These are phyloP conservation scores for Sebastes miniatus DNA, from an alignment of 2,797 vertebrate genomes.

Conservation along the genomic window DNA sequence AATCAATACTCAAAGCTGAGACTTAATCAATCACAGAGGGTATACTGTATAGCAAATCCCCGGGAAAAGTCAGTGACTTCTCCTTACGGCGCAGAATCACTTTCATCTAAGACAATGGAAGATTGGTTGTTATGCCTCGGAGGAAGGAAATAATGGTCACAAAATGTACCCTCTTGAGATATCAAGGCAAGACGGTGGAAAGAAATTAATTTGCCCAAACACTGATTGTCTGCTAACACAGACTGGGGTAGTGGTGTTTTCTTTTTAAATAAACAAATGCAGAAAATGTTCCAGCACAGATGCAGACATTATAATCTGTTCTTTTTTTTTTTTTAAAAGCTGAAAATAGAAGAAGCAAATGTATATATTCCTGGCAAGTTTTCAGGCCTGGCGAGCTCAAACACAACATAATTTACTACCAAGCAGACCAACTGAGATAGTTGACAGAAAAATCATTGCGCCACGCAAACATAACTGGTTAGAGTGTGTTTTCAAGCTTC, in stretches of 20 bases:
- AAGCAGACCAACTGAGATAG: conserved; percentile 48
- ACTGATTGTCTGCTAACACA: conserved; percentile 29
- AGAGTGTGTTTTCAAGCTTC: conserved; percentile 58
- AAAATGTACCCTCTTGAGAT: conserved; percentile 42
- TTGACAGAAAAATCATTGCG: conserved; percentile 62
- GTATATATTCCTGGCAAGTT: conserved; percentile 31
- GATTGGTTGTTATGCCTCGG: conserved; percentile 44
- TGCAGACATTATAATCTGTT: conserved; percentile 8
- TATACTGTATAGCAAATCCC: conserved; percentile 5
- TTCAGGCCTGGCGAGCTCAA: conserved; percentile 37
- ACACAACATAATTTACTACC: conserved; percentile 64
- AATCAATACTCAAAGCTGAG: conserved; percentile 43
- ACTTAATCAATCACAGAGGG: conserved; percentile 35
- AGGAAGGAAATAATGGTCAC: conserved; percentile 61
- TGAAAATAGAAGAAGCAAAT: conserved; percentile 20
- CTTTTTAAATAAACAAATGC: conserved; percentile 18
- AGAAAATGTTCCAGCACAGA: conserved; percentile 18
- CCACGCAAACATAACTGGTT: conserved; percentile 55
- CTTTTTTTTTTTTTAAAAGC: neutral
- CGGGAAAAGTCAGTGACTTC: conserved; percentile 1
- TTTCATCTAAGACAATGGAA: conserved; percentile 39
- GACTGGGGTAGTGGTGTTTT: neutral
- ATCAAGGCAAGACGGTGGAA: conserved; percentile 50
- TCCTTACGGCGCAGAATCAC: conserved; percentile 14
- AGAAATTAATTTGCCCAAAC: conserved; percentile 48